A percentile compares a stretch with the other conserved stretches of the same genome.
These are phyloP conservation scores for Epizoanthus scotinus DNA, from an alignment of 92 coral and sea anemone species.

Conservation along the genomic window DNA sequence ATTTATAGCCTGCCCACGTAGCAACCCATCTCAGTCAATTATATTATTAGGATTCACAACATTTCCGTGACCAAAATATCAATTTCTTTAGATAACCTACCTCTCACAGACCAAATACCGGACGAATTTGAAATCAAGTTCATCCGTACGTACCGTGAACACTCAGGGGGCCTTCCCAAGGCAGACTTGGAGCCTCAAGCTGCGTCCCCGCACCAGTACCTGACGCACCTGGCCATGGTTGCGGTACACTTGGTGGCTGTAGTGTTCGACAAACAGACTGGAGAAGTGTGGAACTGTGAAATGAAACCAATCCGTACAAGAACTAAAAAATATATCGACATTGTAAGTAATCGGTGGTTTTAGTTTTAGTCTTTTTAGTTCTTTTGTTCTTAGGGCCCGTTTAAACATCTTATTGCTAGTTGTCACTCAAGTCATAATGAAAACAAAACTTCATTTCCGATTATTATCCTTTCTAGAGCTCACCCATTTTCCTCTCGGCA, in stretches of 20 bases:
- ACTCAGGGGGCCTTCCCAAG: conserved; percentile 22
- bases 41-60: too few species aligned
- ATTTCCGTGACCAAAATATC: too few species aligned
- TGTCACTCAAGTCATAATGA: too few species aligned
- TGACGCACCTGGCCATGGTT: conserved; percentile 11
- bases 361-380: too few species aligned
- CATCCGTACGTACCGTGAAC: conserved; percentile 16
- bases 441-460: too few species aligned
- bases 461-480: too few species aligned
- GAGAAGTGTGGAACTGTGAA: conserved; percentile 14
- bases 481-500: too few species aligned
- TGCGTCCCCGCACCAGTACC: conserved; percentile 12
- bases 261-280: neutral
- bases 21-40: too few species aligned
- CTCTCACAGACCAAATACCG: conserved; percentile 6
- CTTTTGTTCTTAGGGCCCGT: too few species aligned
- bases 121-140: conserved; percentile 16
- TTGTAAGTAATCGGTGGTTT: neutral
- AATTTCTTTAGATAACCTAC: neutral
- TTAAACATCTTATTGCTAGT: too few species aligned
- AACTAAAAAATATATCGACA: conserved; percentile 12
- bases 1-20: too few species aligned
- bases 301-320: conserved; percentile 28
- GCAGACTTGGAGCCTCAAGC: conserved; percentile 35
- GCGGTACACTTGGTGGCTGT: conserved; percentile 12